Percentiles rank a stretch among this genome's conserved stretches.
phyloP scores from a whole-genome alignment of 2,888 invertebrate species.

The Perizoma flavofasciatum region DNA sequence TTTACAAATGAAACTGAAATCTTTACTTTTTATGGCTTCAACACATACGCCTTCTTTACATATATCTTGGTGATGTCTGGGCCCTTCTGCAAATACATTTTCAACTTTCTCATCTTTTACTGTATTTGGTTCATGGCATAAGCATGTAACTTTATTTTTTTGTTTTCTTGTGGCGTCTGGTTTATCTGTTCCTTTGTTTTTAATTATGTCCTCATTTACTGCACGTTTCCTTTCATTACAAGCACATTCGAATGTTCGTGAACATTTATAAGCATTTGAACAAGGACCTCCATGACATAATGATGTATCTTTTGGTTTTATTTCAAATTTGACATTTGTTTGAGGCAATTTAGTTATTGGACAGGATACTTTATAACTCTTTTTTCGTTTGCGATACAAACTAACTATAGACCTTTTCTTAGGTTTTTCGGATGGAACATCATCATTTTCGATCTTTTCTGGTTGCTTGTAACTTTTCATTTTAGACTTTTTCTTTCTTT shows the following conservation, averaged over 20 bases:
- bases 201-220: not conserved
- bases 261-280: not conserved
- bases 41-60: slow-evolving; percentile 28
- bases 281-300: slow-evolving; percentile 7
- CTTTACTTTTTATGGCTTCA: slow-evolving; percentile 27
- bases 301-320: slow-evolving; percentile 3
- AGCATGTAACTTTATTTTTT: slow-evolving; percentile 11
- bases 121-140: slow-evolving; percentile 4
- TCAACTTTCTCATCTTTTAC: slow-evolving; percentile 8
- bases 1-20: slow-evolving; percentile 28
- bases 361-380: not conserved
- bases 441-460: not conserved
- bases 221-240: not conserved
- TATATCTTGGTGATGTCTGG: not conserved
- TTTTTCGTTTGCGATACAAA: not conserved
- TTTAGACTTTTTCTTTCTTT: slow-evolving; percentile 3
- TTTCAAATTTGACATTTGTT: slow-evolving; percentile 2
- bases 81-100: slow-evolving; percentile 15
- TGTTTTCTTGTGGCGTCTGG: slow-evolving; percentile 9
- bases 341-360: too few relatives aligned
- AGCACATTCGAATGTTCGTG: slow-evolving; percentile 3
- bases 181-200: not conserved
- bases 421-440: slow-evolving; percentile 4
- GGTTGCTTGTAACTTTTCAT: slow-evolving; percentile 6
- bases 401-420: not conserved